Evolutionary conservation across 2,113 vertebrate species (phyloP).

Genomic region (Miniopterus natalensis): DNA sequence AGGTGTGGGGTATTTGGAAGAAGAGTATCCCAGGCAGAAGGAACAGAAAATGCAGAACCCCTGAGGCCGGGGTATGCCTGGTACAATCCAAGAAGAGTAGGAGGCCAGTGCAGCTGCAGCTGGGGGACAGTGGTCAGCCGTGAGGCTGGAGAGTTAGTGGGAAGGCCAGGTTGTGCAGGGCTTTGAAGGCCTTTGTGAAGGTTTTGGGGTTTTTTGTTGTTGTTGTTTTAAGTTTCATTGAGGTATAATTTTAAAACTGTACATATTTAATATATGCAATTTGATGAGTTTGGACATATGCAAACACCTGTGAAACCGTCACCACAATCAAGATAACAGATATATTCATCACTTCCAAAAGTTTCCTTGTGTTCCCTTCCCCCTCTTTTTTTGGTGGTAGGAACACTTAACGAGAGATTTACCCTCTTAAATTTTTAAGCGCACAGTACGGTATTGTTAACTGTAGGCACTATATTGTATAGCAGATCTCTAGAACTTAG

Average conservation of each 20-base stretch:
- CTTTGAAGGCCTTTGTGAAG: neutral
- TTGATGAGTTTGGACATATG: neutral
- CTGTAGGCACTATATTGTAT: neutral
- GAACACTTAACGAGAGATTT: neutral
- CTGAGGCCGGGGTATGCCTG: neutral
- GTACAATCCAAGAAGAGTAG: neutral
- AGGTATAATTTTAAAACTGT: neutral
- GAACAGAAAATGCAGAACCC: neutral
- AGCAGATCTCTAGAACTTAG: neutral
- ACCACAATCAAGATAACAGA: neutral
- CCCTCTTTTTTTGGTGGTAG: neutral
- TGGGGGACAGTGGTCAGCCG: neutral
- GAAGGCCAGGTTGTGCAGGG: neutral
- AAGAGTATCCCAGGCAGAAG: neutral
- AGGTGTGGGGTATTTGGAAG: neutral
- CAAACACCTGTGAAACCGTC: neutral
- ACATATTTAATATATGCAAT: slow-evolving; percentile 5
- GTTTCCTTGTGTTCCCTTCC: neutral
- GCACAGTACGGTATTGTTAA: neutral
- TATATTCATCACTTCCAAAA: neutral
- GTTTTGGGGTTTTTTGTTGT: neutral
- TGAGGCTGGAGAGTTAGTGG: neutral
- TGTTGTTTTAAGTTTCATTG: neutral
- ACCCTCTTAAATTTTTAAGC: neutral
- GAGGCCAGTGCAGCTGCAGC: neutral